Evolutionary conservation across 2,888 invertebrate species (phyloP).

Genomic region (Choreutis nemorana): DNA sequence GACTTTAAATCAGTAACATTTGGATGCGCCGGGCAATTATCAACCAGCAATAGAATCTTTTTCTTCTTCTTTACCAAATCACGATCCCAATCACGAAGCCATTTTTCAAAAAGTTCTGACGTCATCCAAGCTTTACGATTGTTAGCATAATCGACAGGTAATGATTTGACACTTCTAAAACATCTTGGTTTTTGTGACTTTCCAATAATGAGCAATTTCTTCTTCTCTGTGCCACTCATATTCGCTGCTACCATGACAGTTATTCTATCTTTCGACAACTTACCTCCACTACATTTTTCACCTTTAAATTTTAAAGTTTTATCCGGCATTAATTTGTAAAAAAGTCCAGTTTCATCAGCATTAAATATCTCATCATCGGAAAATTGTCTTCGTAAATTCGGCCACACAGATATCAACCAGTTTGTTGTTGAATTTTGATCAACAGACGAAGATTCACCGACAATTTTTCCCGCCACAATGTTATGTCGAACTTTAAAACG

Average conservation of each 20-base stretch:
- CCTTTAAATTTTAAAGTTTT: conserved; percentile 5
- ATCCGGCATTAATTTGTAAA: conserved; percentile 10
- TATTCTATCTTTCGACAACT: conserved; percentile 5
- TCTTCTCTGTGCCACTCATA: conserved; percentile 8
- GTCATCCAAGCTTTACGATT: conserved; percentile 4
- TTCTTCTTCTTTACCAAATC: conserved; percentile 2
- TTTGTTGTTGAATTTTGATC: conserved; percentile 4
- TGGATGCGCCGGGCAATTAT: conserved; percentile 1
- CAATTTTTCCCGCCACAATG: conserved; percentile 4
- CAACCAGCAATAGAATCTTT: conserved; percentile 1
- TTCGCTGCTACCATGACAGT: conserved; percentile 5
- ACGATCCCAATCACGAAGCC: conserved; percentile 1
- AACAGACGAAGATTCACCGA: conserved; percentile 1
- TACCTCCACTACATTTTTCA: conserved; percentile 3
- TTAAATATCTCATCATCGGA: conserved; percentile 7
- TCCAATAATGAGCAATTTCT: conserved; percentile 5
- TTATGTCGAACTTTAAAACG: conserved; percentile 6
- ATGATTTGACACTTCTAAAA: conserved; percentile 2
- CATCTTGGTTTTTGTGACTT: conserved; percentile 7
- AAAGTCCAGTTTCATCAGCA: conserved; percentile 16
- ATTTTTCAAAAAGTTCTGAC: conserved; percentile 1
- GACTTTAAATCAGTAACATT: neutral
- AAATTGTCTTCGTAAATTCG: conserved; percentile 3
- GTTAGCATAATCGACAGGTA: conserved; percentile 1
- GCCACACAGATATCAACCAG: conserved; percentile 4